Percentiles rank a stretch among this genome's conserved stretches.
Conservation (phyloP, 2,888 invertebrate species). For the Andrena hattorfiana region DNA sequence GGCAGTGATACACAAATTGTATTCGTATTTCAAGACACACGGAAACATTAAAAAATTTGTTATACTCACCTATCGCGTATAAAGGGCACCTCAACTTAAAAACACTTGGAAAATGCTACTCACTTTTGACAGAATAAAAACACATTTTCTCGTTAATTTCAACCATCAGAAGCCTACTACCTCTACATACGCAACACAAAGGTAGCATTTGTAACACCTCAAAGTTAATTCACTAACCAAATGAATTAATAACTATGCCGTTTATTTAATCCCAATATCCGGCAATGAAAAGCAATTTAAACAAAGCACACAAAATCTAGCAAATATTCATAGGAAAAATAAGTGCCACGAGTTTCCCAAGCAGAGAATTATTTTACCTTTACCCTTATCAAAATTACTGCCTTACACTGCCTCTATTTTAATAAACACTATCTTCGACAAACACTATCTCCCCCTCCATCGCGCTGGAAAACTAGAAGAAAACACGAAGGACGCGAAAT, state of each 20-base stretch:
- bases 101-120: slow-evolving; percentile 2
- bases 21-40: too few species aligned
- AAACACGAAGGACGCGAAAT: background rate
- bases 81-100: background rate
- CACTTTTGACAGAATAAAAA: slow-evolving; percentile 29
- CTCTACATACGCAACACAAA: too few species aligned
- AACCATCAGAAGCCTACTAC: background rate
- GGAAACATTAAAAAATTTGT: background rate
- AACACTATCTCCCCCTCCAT: too few species aligned
- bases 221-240: too few species aligned
- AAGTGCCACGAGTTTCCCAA: background rate
- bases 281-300: background rate
- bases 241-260: too few species aligned
- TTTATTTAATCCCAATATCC: too few species aligned
- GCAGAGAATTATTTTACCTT: background rate
- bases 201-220: too few species aligned
- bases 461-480: too few species aligned
- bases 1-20: too few species aligned
- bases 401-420: too few species aligned
- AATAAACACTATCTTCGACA: too few species aligned
- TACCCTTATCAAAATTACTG: too few species aligned
- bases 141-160: background rate
- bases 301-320: background rate
- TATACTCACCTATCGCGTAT: slow-evolving; percentile 9
- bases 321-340: background rate